Evolutionary conservation across 2,797 vertebrate species (phyloP).

Genomic region (Erithacus rubecula): DNA sequence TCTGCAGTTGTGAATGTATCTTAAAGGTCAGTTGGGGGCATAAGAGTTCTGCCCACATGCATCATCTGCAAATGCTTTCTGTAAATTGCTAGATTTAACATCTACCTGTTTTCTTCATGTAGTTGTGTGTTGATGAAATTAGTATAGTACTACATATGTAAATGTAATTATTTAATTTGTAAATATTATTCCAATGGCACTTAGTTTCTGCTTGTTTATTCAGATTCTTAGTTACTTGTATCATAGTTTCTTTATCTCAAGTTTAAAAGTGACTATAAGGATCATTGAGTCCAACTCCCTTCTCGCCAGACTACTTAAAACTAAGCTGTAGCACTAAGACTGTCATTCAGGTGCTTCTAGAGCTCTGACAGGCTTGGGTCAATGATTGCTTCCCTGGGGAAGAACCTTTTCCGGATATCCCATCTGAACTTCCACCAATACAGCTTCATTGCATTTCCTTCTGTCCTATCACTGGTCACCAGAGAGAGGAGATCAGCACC

Average conservation of each 20-base stretch:
- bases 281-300: not conserved
- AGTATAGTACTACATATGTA: not conserved
- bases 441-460: not conserved
- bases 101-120: not conserved
- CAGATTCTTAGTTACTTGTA: not conserved
- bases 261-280: not conserved
- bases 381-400: not conserved
- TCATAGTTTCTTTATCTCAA: not conserved
- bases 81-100: not conserved
- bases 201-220: not conserved
- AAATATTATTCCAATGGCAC: not conserved
- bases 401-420: not conserved
- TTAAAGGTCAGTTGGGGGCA: not conserved
- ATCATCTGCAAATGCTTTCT: not conserved
- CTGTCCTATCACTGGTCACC: not conserved
- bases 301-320: not conserved
- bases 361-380: not conserved
- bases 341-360: not conserved
- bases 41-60: not conserved
- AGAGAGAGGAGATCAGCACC: not conserved
- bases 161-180: not conserved
- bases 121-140: not conserved
- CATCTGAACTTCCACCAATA: not conserved
- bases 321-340: not conserved
- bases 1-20: not conserved